These are phyloP conservation scores for Cheilosia vernalis DNA, from an alignment of 2,888 invertebrate genomes.

Conservation along the genomic window DNA sequence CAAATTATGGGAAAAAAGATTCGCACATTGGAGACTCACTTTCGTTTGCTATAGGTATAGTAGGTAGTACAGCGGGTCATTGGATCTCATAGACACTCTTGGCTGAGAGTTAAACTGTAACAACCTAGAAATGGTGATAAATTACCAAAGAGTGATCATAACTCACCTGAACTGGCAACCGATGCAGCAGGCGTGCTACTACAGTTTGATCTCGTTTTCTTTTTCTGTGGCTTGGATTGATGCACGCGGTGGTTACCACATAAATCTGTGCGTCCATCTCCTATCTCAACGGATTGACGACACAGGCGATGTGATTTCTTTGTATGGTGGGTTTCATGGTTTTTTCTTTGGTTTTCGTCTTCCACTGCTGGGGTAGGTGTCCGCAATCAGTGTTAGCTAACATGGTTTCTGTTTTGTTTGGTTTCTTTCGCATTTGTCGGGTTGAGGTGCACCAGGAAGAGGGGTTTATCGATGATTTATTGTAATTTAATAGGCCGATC, in stretches of 20 bases:
- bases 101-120: conserved; percentile 52
- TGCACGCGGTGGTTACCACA: conserved; percentile 25
- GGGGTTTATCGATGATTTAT: too few species aligned
- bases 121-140: conserved; percentile 21
- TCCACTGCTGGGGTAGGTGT: background rate
- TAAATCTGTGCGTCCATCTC: conserved; percentile 23
- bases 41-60: conserved; percentile 38
- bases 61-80: conserved; percentile 22
- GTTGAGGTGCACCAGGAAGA: too few species aligned
- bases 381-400: too few species aligned
- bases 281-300: conserved; percentile 14
- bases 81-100: conserved; percentile 18
- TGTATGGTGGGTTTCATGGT: background rate
- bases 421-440: too few species aligned
- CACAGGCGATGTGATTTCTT: conserved; percentile 25
- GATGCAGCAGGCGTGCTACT: background rate
- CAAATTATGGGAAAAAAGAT: conserved; percentile 46
- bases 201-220: conserved; percentile 38
- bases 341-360: background rate
- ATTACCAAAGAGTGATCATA: conserved; percentile 45
- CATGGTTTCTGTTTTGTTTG: too few species aligned
- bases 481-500: too few species aligned
- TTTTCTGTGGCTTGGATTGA: conserved; percentile 12
- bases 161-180: conserved; percentile 25
- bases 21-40: conserved; percentile 47